Evolutionary conservation across 2,797 vertebrate species (phyloP), one percentile per base, ranked within the genome.

Genomic region (Danio tinwini): DNA sequence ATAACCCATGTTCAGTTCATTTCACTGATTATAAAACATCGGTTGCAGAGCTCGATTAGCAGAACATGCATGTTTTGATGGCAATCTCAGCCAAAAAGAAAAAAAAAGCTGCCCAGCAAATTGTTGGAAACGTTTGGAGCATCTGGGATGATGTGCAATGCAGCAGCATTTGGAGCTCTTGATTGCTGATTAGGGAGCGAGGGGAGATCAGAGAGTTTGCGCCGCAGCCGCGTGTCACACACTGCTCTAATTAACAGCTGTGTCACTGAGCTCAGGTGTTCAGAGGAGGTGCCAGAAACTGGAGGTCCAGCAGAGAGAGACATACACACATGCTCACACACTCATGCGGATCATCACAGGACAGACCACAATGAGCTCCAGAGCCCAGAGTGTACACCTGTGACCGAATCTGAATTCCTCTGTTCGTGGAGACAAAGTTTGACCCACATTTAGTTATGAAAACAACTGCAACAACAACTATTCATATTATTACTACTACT

Each of bases 181-280:
- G 89, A 92, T 90, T 88, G 84, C 86, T 91, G 89, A 91, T 91
- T 89, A 63, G 83, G 72, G 65, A 64, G 17, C 39, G 63, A 61
- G 59, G 75, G 75, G 79, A 69, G 81, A 74, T 61, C 56, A 74
- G 45, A 78, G 62, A 17, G 64, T 81, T 78, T 68, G 69, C 40
- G 74, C 73, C 56, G 69, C 11, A 50, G 67, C 67, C 49, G 72
- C 71, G 72, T 79, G 83, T 84, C 82, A 78, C 80, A 80, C 70
- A 77, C 79, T 87, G 80, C 83, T 82, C 84, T 92, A 91, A 92
- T 93, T 91, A 91, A 86, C 90, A 91, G 90, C 90, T 91, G 91
- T 88, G 87, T 86, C 86, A 85, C 90, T 86, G 81, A 85, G 86
- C 82, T 84, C 86, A 87, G 86, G 86, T 87, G 86, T 40, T 59